Percentiles rank a stretch among this genome's conserved stretches.
Evolutionary conservation across 2,797 vertebrate species (phyloP).

Genomic region (Labeo calbasu): DNA sequence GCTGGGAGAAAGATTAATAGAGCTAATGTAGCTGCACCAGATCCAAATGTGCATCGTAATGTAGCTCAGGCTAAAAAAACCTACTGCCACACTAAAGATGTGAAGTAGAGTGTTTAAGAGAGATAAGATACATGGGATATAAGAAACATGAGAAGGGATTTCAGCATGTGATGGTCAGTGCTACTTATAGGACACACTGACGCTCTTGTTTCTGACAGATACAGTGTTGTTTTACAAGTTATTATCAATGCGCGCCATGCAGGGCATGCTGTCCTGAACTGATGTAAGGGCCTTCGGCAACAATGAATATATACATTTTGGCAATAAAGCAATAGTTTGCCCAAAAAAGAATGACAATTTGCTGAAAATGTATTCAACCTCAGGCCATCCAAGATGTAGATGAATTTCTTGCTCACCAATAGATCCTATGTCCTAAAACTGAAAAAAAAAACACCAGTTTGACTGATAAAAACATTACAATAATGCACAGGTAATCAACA

Average conservation of each 20-base stretch:
- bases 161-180: conserved; percentile 28
- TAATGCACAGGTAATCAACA: background rate
- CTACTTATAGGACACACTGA: conserved; percentile 23
- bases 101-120: conserved; percentile 49
- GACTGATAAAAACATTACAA: background rate
- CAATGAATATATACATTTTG: background rate
- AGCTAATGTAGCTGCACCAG: conserved; percentile 59
- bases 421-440: no score
- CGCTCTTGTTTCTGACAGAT: conserved; percentile 22
- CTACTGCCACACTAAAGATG: conserved; percentile 61
- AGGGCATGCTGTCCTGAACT: background rate
- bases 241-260: conserved; percentile 12
- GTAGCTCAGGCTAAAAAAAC: conserved; percentile 54
- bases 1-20: conserved; percentile 66
- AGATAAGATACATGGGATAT: conserved; percentile 32
- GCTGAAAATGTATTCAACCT: no score
- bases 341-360: no score
- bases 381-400: no score
- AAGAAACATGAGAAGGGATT: conserved; percentile 29
- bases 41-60: conserved; percentile 61
- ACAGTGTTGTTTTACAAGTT: conserved; percentile 13
- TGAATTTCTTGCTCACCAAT: no score
- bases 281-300: background rate
- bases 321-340: background rate
- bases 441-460: no score